Conservation (phyloP, 2,888 invertebrate genomes). For the Drosophila mayaguana region DNA sequence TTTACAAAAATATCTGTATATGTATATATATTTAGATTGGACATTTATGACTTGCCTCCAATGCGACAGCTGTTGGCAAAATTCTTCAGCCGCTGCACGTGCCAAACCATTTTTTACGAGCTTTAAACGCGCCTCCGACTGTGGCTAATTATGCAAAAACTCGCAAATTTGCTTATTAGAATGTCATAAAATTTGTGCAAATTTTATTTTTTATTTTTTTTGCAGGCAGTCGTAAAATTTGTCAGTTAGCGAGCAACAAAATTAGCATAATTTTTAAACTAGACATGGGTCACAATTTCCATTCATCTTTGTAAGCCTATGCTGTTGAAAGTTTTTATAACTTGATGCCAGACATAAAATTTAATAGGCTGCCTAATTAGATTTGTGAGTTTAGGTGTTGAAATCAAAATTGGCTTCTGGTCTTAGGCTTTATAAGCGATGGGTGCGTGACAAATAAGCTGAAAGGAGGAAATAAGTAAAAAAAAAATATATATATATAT, state of each 20-base stretch:
- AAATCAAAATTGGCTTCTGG: background rate
- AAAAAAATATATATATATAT: too few relatives aligned
- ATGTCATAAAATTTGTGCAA: slow-evolving; percentile 65
- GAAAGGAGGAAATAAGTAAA: too few relatives aligned
- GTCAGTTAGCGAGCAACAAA: slow-evolving; percentile 28
- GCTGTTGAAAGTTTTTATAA: slow-evolving; percentile 46
- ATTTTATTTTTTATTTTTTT: slow-evolving; percentile 24
- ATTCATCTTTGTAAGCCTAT: slow-evolving; percentile 16
- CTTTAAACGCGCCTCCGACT: slow-evolving; percentile 37
- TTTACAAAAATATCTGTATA: slow-evolving; percentile 67
- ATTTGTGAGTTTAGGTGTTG: slow-evolving; percentile 2
- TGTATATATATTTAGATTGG: slow-evolving; percentile 26
- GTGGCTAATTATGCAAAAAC: slow-evolving; percentile 68
- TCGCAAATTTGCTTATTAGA: slow-evolving; percentile 75
- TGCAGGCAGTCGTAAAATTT: slow-evolving; percentile 46
- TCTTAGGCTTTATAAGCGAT: background rate
- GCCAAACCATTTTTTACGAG: slow-evolving; percentile 65
- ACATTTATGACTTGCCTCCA: slow-evolving; percentile 70
- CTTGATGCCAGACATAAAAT: slow-evolving; percentile 51
- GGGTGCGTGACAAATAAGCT: slow-evolving; percentile 3
- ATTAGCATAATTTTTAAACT: slow-evolving; percentile 56
- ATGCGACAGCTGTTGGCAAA: slow-evolving; percentile 56
- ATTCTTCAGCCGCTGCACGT: slow-evolving; percentile 48
- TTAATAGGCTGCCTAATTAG: slow-evolving; percentile 45
- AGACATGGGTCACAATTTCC: slow-evolving; percentile 37